These are phyloP conservation scores for Drosophila tropicalis DNA, from an alignment of 1,140 invertebrate species.

Conservation along the genomic window DNA sequence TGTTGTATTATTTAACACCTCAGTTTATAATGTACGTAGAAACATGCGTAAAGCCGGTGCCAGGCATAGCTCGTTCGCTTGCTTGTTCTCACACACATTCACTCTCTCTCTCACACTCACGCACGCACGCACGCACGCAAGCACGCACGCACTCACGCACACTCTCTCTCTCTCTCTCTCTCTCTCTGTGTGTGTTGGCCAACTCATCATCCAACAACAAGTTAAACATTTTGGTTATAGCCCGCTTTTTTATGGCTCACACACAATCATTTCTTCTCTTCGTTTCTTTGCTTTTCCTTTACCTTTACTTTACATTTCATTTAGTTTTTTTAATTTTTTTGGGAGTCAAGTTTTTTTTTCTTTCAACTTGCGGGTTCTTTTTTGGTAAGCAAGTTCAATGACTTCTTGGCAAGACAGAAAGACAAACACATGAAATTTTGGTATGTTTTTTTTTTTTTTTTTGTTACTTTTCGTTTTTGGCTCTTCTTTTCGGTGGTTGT, in stretches of 20 bases:
- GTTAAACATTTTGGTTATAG: constrained; percentile 36
- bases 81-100: background rate
- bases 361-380: constrained; percentile 56
- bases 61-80: constrained; percentile 29
- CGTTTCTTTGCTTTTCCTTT: constrained; percentile 18
- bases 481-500: constrained; percentile 44
- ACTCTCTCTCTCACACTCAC: constrained; percentile 9
- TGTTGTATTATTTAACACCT: constrained; percentile 72
- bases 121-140: background rate
- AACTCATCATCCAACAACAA: constrained; percentile 49
- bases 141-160: background rate
- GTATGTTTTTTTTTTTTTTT: constrained; percentile 47
- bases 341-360: constrained; percentile 60
- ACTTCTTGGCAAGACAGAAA: constrained; percentile 70
- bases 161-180: constrained; percentile 8
- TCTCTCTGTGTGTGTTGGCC: constrained; percentile 41
- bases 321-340: constrained; percentile 53
- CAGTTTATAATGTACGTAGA: constrained; percentile 24
- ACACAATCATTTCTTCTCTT: constrained; percentile 69
- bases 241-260: constrained; percentile 59
- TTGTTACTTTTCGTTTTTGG: constrained; percentile 28
- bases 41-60: constrained; percentile 52
- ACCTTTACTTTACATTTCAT: constrained; percentile 64
- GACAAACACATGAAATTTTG: constrained; percentile 52
- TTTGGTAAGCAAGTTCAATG: constrained; percentile 72